These are phyloP conservation scores for Pipistrellus pipistrellus DNA, from an alignment of 2,797 vertebrate genomes.

Conservation along the genomic window DNA sequence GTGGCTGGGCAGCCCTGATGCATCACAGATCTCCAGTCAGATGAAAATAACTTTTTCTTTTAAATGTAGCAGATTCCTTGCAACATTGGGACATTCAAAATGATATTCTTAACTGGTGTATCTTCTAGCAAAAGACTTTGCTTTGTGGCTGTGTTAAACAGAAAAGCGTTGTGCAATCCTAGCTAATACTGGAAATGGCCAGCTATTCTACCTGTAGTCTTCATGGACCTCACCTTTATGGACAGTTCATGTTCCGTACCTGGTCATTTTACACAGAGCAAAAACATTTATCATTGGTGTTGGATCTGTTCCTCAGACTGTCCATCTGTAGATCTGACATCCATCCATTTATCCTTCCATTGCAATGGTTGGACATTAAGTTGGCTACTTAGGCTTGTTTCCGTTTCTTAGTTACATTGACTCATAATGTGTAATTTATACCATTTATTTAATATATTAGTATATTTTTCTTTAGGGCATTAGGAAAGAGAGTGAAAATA, in stretches of 20 bases:
- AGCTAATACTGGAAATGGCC: not conserved
- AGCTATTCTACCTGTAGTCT: not conserved
- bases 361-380: not conserved
- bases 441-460: not conserved
- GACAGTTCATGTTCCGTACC: not conserved
- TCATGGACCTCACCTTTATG: conserved; percentile 6
- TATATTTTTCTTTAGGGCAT: not conserved
- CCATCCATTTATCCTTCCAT: too few species aligned
- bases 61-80: conserved; percentile 44
- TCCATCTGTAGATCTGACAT: not conserved
- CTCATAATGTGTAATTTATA: not conserved
- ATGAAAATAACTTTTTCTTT: conserved; percentile 61
- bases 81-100: conserved; percentile 45
- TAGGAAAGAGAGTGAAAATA: not conserved
- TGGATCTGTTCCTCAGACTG: not conserved
- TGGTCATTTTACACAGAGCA: not conserved
- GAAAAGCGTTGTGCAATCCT: not conserved
- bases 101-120: conserved; percentile 51
- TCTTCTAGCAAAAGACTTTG: not conserved
- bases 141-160: not conserved
- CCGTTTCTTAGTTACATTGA: not conserved
- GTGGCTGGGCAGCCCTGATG: conserved; percentile 47
- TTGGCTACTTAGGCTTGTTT: not conserved
- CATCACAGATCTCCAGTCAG: conserved; percentile 68
- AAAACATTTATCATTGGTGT: not conserved